A percentile compares a stretch with the other conserved stretches of the same genome.
Conservation (phyloP, 2,113 vertebrate genomes). For the Barnardius zonarius region DNA sequence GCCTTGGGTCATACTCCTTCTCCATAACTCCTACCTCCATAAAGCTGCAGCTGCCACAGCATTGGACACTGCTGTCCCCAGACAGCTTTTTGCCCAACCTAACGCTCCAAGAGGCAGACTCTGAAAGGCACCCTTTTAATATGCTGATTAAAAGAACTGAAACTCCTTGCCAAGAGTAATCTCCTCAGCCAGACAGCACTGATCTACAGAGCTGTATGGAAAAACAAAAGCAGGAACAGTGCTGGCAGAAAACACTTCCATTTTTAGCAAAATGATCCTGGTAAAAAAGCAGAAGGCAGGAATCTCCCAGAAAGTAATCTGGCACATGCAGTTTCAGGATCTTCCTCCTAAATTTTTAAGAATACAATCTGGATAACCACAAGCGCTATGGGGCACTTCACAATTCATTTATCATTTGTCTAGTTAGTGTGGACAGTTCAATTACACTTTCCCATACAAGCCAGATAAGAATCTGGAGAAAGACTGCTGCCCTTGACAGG, state of each 20-base stretch:
- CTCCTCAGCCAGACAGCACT: not conserved
- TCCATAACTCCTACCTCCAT: fast-evolving
- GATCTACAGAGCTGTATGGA: not conserved
- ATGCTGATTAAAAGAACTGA: not conserved
- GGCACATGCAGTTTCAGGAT: not conserved
- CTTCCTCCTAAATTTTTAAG: not conserved
- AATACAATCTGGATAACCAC: not conserved
- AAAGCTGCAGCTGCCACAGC: not conserved
- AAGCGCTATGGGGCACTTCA: not conserved
- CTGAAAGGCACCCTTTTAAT: not conserved
- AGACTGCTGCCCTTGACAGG: not conserved
- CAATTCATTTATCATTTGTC: not conserved
- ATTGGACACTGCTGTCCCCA: not conserved
- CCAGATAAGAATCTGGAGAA: not conserved
- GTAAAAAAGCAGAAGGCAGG: not conserved
- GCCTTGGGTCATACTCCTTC: not conserved
- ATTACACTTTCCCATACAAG: not conserved
- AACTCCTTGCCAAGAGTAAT: not conserved
- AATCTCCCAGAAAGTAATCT: not conserved
- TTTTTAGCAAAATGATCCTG: not conserved
- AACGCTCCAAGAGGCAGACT: not conserved
- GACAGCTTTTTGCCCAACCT: not conserved
- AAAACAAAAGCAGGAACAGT: not conserved
- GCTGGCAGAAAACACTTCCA: not conserved
- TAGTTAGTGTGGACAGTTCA: not conserved